phyloP scores from a whole-genome alignment of 1,140 invertebrate genomes.

The Whitmania pigra region DNA sequence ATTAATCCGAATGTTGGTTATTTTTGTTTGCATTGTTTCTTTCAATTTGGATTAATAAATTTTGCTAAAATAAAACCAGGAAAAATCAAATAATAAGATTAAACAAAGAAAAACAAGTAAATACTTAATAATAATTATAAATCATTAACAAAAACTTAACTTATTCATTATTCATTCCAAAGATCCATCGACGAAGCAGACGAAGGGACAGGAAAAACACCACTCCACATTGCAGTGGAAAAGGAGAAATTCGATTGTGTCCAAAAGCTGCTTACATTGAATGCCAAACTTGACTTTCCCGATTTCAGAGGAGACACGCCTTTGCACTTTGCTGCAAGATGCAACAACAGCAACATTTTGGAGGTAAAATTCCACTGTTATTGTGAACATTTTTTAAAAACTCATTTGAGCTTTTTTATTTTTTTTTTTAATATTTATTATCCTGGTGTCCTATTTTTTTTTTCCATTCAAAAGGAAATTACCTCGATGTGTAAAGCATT shows the following conservation, averaged over 20 bases:
- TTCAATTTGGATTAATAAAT: no score
- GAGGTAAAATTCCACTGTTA: neutral
- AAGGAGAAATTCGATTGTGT: neutral
- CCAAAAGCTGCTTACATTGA: neutral
- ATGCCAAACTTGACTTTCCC: neutral
- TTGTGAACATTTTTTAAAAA: neutral
- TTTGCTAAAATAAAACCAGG: no score
- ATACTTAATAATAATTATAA: no score
- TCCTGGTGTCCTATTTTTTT: neutral
- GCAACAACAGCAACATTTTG: neutral
- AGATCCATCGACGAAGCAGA: neutral
- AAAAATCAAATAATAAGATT: no score
- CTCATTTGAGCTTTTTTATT: neutral
- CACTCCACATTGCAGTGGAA: neutral
- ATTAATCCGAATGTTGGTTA: no score
- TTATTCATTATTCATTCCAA: neutral
- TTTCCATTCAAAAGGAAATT: neutral
- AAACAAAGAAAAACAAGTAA: no score
- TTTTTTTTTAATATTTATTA: neutral
- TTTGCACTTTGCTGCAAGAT: neutral
- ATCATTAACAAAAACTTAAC: no score
- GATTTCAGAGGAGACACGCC: neutral
- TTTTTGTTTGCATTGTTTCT: no score
- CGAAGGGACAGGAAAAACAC: neutral
- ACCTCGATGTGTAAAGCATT: conserved; percentile 54